Evolutionary conservation across 64 coral and sea anemone species (phyloP), one percentile per base, ranked within the genome.

Genomic region (Hydrozoanthus tunicans): DNA sequence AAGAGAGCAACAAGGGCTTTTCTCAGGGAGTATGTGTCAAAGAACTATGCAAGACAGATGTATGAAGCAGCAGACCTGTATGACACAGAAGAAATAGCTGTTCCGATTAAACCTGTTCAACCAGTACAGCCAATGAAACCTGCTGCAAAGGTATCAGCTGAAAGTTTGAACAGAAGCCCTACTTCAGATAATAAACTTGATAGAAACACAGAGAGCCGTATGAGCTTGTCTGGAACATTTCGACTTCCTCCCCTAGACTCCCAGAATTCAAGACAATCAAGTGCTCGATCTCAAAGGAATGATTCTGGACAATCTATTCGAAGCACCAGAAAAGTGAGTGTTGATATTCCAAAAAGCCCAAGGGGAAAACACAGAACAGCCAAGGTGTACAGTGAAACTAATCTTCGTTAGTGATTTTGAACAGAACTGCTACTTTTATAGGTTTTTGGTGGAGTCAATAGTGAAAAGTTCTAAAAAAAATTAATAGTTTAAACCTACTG

Each of bases 1-100:
- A 93, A 90, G 75, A 89, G 96, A 91, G 96, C 96, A 51, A 98
- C 96, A 7, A 93, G 94, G 25, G 96, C 96, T 17, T 98, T 91
- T 73, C 91, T 98, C 12, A 91, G 94, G 26, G 96, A 98, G 73
- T 95, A 91, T 73, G 84, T 88, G 27, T 88, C 84, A 59, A 59
- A 73, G 13, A 5, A 15, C 7, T 88, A 51, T 60, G 84, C 84
- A 51, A 74, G 74, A 61, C 84, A 88, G 25, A 73, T 88, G 84
- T 88, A 88, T 59, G 68, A 73, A 59, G 84, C 84, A 43, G 54
- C 69, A 51, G 84, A 75, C 3, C 32, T 75, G 25, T 13, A 67
- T 26, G 68, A 73, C 8, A 75, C 5, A 74, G 69, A 88, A 0
- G 69, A 74, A 27, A 59, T 2, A 43, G 5, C 3, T 23, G n/a